phyloP scores from a whole-genome alignment of 2,888 invertebrate genomes.

The Capitulum mitella region DNA sequence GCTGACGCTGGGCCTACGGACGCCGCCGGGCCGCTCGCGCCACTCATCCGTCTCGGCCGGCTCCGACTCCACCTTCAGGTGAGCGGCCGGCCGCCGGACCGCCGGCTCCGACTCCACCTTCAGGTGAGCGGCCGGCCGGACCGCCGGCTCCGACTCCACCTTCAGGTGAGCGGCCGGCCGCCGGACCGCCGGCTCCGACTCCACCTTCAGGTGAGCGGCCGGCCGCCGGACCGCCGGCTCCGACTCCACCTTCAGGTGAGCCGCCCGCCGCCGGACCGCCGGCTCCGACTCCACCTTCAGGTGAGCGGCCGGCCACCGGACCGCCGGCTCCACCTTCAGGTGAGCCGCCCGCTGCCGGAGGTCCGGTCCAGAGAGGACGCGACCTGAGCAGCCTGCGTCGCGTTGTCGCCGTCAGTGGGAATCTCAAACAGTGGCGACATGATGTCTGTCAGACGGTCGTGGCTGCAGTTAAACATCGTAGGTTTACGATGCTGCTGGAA shows the following conservation, averaged over 20 bases:
- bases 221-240: too few relatives aligned
- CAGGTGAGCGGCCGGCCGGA: neutral
- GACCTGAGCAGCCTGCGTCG: too few relatives aligned
- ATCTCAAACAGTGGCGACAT: too few relatives aligned
- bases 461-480: too few relatives aligned
- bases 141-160: too few relatives aligned
- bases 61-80: slow-evolving; percentile 19
- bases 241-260: slow-evolving; percentile 15
- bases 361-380: neutral
- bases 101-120: neutral
- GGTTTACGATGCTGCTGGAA: too few relatives aligned
- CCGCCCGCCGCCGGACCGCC: too few relatives aligned
- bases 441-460: too few relatives aligned
- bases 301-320: too few relatives aligned
- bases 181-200: neutral
- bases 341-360: neutral
- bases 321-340: too few relatives aligned
- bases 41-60: slow-evolving; percentile 11
- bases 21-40: neutral
- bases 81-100: too few relatives aligned
- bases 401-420: too few relatives aligned
- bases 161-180: neutral
- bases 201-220: neutral
- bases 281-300: neutral
- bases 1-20: slow-evolving; percentile 2